Base-by-base conservation (phyloP, 2,888 invertebrate species). In the Dioctria linearis region DNA sequence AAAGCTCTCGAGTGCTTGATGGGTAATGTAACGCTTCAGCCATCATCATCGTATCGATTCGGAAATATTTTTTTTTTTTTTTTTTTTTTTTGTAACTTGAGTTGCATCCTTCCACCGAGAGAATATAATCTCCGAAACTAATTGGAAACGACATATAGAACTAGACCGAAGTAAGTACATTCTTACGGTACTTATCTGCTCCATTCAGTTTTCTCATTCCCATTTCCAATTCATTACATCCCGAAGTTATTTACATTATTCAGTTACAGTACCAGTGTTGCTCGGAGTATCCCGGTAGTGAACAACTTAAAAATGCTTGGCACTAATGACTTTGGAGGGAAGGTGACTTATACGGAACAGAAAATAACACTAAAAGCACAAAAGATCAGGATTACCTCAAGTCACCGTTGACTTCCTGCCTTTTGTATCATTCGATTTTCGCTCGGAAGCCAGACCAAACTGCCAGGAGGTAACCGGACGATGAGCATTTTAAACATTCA, bases 161-260 rank as follows among this genome's bases (percentile, higher is more conserved):
- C 39, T 49, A 46, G n/a, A 71, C n/a, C 11, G 25, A 37, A 43
- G 49, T 43, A 25, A 25, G 46, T 4, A 40, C 46, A 6, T 8
- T 40, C 67, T 42, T 11, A 42, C 39, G 54, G 51, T 71, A 37
- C 71, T 46, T 25, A 25, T 25, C 25, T 25, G 25, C 25, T 25
- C 2, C 25, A 25, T 25, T 25, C 25, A 25, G 25, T 25, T 25
- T 49, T 37, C 49, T 54, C 71, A 71, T 71, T 71, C 37, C 54
- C 71, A 71, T 71, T 71, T 71, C 71, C 71, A 71, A 71, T 71
- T 71, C 71, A 71, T 71, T 71, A 71, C 71, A 11, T 51, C 39
- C 71, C 40, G 51, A 51, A 71, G 54, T 71, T 71, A 51, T 71
- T 51, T 51, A 51, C 51, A 51, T 37, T 71, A 51, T 51, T 51